A percentile compares a stretch with the other conserved stretches of the same genome.
Evolutionary conservation across 37 sponge, comb jelly and placozoan species (phyloP).

Genomic region (Aphrocallistes beatrix): DNA sequence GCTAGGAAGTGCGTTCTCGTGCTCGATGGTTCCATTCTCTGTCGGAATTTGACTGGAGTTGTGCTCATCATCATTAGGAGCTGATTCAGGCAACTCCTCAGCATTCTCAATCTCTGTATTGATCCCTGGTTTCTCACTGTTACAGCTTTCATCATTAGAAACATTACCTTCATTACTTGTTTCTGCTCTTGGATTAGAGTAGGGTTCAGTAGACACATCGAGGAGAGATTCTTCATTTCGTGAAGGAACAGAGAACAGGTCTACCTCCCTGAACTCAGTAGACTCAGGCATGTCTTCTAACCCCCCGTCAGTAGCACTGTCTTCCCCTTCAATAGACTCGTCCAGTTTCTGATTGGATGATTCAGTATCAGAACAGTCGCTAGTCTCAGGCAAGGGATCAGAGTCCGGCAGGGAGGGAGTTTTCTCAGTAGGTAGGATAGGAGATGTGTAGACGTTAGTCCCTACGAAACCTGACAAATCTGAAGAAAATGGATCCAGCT

Average conservation of each 20-base stretch:
- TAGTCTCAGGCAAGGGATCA: not conserved
- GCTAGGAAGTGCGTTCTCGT: too few species aligned
- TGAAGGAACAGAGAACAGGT: not conserved
- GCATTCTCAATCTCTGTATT: too few species aligned
- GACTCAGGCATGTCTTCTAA: not conserved
- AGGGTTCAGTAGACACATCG: not conserved
- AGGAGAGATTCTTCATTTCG: not conserved
- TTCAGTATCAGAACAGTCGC: not conserved
- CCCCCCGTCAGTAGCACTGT: not conserved
- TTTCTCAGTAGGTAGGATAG: not conserved
- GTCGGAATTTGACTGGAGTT: too few species aligned
- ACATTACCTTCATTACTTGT: too few species aligned
- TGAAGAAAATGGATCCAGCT: not conserved
- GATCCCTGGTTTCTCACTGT: too few species aligned
- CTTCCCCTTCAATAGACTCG: not conserved
- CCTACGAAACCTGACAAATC: not conserved
- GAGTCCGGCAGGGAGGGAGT: not conserved
- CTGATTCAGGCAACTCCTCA: too few species aligned
- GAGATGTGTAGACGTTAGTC: not conserved
- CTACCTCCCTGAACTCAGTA: constrained; percentile 3
- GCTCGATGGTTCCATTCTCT: too few species aligned
- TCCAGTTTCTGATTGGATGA: not conserved
- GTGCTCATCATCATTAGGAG: too few species aligned
- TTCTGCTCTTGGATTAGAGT: too few species aligned
- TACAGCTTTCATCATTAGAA: too few species aligned